phyloP scores from a whole-genome alignment of 2,113 vertebrate species.

The Tetraodon nigroviridis region DNA sequence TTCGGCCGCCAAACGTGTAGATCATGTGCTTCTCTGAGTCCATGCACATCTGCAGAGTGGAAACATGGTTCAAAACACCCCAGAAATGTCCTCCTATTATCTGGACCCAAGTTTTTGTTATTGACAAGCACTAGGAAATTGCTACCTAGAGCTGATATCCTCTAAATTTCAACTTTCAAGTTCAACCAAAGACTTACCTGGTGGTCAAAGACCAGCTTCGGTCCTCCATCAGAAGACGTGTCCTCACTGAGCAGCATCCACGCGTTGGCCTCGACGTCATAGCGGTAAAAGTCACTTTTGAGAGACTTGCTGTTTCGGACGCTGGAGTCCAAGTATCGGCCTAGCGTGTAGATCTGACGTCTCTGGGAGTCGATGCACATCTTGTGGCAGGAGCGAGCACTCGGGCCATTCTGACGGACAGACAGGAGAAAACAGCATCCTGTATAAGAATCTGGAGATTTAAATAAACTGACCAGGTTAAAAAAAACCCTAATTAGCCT shows the following conservation, averaged over 20 bases:
- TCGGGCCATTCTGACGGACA: slow-evolving; percentile 83
- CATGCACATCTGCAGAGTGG: slow-evolving; percentile 90
- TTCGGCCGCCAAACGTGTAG: slow-evolving; percentile 95
- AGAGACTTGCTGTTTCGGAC: slow-evolving; percentile 98
- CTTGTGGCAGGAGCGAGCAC: slow-evolving; percentile 97
- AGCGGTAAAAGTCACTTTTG: slow-evolving; percentile 97
- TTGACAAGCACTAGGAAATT: too few species aligned
- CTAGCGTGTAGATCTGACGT: slow-evolving; percentile 95
- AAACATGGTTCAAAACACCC: neutral
- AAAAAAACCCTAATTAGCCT: too few species aligned
- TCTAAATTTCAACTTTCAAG: too few species aligned
- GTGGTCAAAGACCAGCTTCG: slow-evolving; percentile 97
- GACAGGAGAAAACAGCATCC: too few species aligned
- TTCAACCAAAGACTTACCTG: slow-evolving; percentile 75
- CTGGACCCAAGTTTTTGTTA: too few species aligned
- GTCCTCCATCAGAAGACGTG: slow-evolving; percentile 91
- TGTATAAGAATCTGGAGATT: too few species aligned
- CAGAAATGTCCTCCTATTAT: neutral
- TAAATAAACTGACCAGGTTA: too few species aligned
- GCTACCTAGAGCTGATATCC: too few species aligned
- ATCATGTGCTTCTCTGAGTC: slow-evolving; percentile 99
- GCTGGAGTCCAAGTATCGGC: slow-evolving; percentile 94
- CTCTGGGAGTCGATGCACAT: slow-evolving; percentile 98
- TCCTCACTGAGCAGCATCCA: slow-evolving; percentile 96
- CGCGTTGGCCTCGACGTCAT: slow-evolving; percentile 92